Conservation (phyloP, 2,888 invertebrate genomes). For the Neelides folsomi region DNA sequence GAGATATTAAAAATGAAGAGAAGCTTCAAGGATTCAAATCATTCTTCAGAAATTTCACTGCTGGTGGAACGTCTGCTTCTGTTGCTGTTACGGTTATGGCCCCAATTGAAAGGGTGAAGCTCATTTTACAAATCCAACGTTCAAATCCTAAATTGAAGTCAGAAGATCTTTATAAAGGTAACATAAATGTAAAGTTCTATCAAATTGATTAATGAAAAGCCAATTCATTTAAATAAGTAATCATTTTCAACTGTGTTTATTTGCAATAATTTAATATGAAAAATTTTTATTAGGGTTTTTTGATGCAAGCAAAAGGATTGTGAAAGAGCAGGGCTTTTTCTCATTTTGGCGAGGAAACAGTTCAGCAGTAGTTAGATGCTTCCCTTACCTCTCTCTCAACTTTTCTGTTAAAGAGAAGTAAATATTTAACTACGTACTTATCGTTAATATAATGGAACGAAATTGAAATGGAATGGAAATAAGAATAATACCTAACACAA, state of each 20-base stretch:
- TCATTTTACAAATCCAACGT: constrained; percentile 20
- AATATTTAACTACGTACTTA: too few species aligned
- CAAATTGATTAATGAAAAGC: too few species aligned
- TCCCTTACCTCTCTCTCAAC: constrained; percentile 25
- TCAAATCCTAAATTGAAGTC: constrained; percentile 1
- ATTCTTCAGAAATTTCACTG: constrained; percentile 14
- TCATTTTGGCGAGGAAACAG: constrained; percentile 23
- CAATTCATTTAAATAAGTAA: neutral
- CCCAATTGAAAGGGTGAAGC: constrained; percentile 19
- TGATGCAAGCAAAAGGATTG: constrained; percentile 12
- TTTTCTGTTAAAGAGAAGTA: constrained; percentile 24
- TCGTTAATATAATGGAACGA: too few species aligned
- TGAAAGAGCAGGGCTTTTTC: constrained; percentile 15
- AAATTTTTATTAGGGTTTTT: constrained; percentile 8
- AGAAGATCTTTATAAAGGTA: constrained; percentile 10
- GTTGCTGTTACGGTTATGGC: constrained; percentile 19
- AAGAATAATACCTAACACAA: too few species aligned
- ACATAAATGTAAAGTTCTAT: too few species aligned
- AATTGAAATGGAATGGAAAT: too few species aligned
- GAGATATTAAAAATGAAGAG: too few species aligned
- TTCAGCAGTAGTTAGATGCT: constrained; percentile 15
- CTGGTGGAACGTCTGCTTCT: constrained; percentile 16
- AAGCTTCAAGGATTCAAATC: neutral
- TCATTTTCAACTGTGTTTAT: neutral
- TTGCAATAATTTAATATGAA: neutral